Base-by-base conservation (phyloP, 2,888 invertebrate species). In the Ecdyonurus torrentis region DNA sequence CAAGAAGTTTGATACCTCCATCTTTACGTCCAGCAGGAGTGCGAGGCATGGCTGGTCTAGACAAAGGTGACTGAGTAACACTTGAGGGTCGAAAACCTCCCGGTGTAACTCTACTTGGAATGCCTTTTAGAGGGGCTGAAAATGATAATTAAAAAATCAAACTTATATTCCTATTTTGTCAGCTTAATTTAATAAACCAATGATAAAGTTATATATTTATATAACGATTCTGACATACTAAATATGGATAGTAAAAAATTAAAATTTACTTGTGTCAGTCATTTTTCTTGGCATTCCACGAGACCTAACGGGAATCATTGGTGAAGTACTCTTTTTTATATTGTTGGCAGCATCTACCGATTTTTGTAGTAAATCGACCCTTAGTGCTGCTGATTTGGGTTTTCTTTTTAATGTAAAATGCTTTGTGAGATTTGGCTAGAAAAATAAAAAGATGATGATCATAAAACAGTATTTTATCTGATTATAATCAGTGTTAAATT, bases 371-470 rank as follows among this genome's bases (percentile, higher is more conserved):
- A 97, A 76, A 73, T 98, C 97, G 18, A 89, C 89, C 64, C 95
- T 79, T 22, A 97, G 77, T 5, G 91, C 85, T 1, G 93, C 92
- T 50, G 96, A 95, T 77, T 97, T 98, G 0, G 96, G 94, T 75
- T 94, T 95, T 61, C 93, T 83, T 77, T 93, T 94, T 25, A 95
- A 75, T 10, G 89, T 89, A 72, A 97, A 97, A 77, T 97, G 95
- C 76, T 95, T 94, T 1, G 86, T 82, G 1, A 92, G 86, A 63
- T 85, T 84, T 1, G 91, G 86, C 77, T 89, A 85, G 70, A n/a
- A 63, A 23, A 20, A 61, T 2, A 15, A 23, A 25, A n/a, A n/a
- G n/a, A n/a, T n/a, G n/a, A 1, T 24, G 1, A 1, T n/a, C n/a
- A n/a, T n/a, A n/a, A n/a, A n/a, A n/a, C n/a, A n/a, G n/a, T n/a